Evolutionary conservation across 2,888 invertebrate species (phyloP).

Genomic region (Rhopalosiphum nymphaeae): DNA sequence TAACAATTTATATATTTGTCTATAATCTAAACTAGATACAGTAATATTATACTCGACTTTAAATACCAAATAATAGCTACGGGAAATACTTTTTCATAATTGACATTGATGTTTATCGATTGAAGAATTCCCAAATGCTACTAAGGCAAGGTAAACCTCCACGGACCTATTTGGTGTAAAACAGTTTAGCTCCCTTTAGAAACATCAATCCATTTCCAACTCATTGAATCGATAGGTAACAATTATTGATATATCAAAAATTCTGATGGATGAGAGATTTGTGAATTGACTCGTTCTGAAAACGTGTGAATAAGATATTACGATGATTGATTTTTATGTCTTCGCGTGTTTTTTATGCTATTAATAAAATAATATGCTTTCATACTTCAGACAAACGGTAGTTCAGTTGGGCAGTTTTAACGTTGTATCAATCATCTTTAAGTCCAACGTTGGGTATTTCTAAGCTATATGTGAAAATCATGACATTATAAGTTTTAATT

Average conservation of each 20-base stretch:
- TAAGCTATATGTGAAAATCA: background rate
- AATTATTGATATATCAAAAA: background rate
- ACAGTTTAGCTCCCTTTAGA: background rate
- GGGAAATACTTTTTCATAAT: background rate
- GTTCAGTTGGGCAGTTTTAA: background rate
- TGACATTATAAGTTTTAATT: background rate
- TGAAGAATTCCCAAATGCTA: background rate
- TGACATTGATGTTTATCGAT: background rate
- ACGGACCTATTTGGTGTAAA: background rate
- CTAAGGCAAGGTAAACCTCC: background rate
- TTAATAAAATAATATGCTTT: background rate
- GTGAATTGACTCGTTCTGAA: background rate
- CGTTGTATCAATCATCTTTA: background rate
- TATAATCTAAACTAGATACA: background rate
- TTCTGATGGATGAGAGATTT: background rate
- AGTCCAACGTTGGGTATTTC: background rate
- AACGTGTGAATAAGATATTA: background rate
- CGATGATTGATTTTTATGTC: background rate
- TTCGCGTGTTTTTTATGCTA: background rate
- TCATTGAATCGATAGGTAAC: background rate
- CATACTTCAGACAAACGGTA: background rate
- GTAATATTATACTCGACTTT: background rate
- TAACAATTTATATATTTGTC: background rate
- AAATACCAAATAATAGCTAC: background rate
- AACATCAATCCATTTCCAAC: background rate